Evolutionary conservation across 1,140 invertebrate species (phyloP).

Genomic region (Drosophila biarmipes): DNA sequence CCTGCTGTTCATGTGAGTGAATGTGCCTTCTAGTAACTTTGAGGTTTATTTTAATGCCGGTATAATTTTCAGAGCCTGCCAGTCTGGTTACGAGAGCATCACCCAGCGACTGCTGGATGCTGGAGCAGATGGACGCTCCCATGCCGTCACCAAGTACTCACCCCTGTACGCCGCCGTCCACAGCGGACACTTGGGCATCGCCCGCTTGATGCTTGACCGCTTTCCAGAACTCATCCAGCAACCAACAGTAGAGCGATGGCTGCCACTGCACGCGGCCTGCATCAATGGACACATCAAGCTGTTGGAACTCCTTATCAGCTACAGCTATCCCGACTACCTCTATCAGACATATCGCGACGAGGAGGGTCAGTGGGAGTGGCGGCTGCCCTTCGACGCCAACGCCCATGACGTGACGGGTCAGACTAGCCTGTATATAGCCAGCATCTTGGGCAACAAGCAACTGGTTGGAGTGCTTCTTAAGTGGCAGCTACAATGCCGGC

Average conservation of each 20-base stretch:
- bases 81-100: constrained; percentile 92
- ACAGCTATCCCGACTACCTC: constrained; percentile 91
- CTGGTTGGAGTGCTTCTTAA: constrained; percentile 92
- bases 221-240: constrained; percentile 89
- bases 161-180: constrained; percentile 96
- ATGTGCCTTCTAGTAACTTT: too few relatives aligned
- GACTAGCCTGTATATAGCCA: constrained; percentile 94
- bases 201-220: constrained; percentile 90
- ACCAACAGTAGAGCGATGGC: constrained; percentile 94
- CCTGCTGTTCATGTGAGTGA: constrained; percentile 91
- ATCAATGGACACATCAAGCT: constrained; percentile 93
- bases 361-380: constrained; percentile 92
- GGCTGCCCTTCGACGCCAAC: constrained; percentile 95
- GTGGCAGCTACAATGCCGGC: constrained; percentile 89
- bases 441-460: constrained; percentile 92
- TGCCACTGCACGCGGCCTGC: constrained; percentile 96
- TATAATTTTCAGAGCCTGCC: constrained; percentile 87
- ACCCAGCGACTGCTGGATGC: constrained; percentile 91
- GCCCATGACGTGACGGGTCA: constrained; percentile 95
- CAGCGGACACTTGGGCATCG: constrained; percentile 93
- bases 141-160: constrained; percentile 95
- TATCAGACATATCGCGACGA: constrained; percentile 89
- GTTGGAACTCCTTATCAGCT: constrained; percentile 92
- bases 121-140: constrained; percentile 93
- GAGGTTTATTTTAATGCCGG: background rate